Conservation (phyloP, 2,113 vertebrate species). For the Vanacampus margaritifer region DNA sequence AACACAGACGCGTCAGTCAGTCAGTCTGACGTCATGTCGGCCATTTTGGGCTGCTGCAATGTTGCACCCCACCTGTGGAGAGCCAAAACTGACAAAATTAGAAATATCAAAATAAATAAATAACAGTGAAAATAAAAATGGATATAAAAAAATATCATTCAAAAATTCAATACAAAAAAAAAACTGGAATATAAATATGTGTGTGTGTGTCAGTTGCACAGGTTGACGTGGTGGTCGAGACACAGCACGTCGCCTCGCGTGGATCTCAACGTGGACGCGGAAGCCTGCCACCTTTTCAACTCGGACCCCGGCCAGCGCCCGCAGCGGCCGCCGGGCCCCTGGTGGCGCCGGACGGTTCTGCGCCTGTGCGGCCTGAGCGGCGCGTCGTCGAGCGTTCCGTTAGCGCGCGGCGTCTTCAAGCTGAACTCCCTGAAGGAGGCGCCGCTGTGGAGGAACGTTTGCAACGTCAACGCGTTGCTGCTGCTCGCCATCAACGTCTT, state of each 20-base stretch:
- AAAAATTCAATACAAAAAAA: too few species aligned
- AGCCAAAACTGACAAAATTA: too few species aligned
- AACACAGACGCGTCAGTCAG: too few species aligned
- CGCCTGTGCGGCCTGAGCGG: slow-evolving; percentile 1
- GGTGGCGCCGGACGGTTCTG: not conserved
- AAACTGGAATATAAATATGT: too few species aligned
- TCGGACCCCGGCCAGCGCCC: not conserved
- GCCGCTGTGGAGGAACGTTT: slow-evolving; percentile 7
- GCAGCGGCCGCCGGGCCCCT: not conserved
- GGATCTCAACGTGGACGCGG: not conserved
- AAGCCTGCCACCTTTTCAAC: not conserved
- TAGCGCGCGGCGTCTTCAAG: not conserved
- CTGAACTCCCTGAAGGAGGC: slow-evolving; percentile 5
- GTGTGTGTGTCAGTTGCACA: not conserved
- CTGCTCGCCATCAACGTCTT: slow-evolving; percentile 5
- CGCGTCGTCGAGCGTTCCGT: not conserved
- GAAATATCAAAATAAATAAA: too few species aligned
- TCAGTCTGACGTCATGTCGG: too few species aligned
- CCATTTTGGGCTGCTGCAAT: too few species aligned
- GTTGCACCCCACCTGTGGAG: too few species aligned
- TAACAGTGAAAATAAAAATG: too few species aligned
- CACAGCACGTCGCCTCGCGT: not conserved
- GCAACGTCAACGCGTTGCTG: slow-evolving; percentile 1
- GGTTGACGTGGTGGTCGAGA: slow-evolving; percentile 8
- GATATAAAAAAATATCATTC: too few species aligned